Base-by-base conservation (phyloP, 2,797 vertebrate genomes). In the Lates japonicus region DNA sequence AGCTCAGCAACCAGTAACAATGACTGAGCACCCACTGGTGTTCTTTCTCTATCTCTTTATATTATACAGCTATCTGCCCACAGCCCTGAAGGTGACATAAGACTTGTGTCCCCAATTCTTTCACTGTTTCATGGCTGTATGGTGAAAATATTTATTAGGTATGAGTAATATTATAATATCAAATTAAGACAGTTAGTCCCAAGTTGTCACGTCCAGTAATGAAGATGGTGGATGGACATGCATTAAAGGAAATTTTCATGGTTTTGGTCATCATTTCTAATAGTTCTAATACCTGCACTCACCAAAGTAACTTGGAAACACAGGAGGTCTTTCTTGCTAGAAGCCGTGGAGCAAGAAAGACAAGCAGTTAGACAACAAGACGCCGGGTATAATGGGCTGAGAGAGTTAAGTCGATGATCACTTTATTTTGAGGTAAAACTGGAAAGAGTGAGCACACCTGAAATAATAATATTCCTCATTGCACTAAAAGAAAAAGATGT, bases 21-120 rank as follows among this genome's bases (percentile, higher is more conserved):
- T 83, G 84, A 89, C 64, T 72, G 78, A 84, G 85, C 63, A 73
- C 68, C 78, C 84, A 87, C 74, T 87, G 83, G 79, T 84, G 85
- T 82, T 92, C 72, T n/a, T 52, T 82, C 81, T 91, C 87, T n/a
- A 85, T 92, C 86, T 84, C 59, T 79, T 49, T 76, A 48, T 90
- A 81, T 91, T 85, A 82, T 72, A 86, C 73, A 88, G 87, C 74
- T 88, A 69, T 89, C n/a, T n/a, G n/a, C n/a, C n/a, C 71, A 87
- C 81, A 83, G 76, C 59, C 16, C 44, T 3, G n/a, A n/a, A n/a
- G 2, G 78, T 70, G 64, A 63, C 60, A 76, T 22, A 22, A 78
- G 44, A 80, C 80, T 25, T 37, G n/a, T 62, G 60, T 76, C 42
- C 44, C 71, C 20, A 5, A 49, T 71, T 78, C 39, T 76, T 74